Evolutionary conservation across 1,140 invertebrate species (phyloP).

Genomic region (Monomorium pharaonis): DNA sequence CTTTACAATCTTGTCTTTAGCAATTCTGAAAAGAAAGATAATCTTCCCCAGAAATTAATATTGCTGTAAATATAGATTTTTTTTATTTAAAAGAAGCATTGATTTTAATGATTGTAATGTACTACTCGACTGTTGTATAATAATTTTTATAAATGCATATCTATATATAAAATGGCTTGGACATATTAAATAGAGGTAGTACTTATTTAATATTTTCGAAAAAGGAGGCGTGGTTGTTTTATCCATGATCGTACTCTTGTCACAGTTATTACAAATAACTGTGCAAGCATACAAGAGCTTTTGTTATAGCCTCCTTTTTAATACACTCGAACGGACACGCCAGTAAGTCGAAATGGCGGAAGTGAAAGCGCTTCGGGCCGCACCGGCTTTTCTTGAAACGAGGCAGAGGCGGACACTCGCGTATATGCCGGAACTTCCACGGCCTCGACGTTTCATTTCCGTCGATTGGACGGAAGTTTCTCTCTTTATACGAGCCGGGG

Average conservation of each 20-base stretch:
- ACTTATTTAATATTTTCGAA: neutral
- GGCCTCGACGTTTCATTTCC: constrained; percentile 74
- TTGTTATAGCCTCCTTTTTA: constrained; percentile 8
- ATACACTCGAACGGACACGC: constrained; percentile 26
- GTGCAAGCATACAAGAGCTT: neutral
- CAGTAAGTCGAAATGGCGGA: constrained; percentile 51
- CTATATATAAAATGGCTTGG: neutral
- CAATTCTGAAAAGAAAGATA: neutral
- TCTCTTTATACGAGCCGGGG: constrained; percentile 64
- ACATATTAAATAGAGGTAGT: neutral
- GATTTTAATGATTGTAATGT: neutral
- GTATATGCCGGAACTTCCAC: constrained; percentile 70
- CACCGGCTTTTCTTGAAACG: constrained; percentile 55
- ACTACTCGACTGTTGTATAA: neutral
- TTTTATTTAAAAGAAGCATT: neutral
- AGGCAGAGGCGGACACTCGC: constrained; percentile 56
- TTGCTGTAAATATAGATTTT: neutral
- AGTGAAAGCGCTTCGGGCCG: constrained; percentile 49
- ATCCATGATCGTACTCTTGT: neutral
- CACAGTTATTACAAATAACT: neutral
- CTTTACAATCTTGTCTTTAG: constrained; percentile 11
- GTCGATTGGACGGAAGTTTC: constrained; percentile 73
- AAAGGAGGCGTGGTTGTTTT: neutral
- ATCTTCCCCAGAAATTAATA: neutral
- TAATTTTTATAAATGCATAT: neutral